Conservation (phyloP, 2,888 invertebrate genomes). For the Dryobota labecula region DNA sequence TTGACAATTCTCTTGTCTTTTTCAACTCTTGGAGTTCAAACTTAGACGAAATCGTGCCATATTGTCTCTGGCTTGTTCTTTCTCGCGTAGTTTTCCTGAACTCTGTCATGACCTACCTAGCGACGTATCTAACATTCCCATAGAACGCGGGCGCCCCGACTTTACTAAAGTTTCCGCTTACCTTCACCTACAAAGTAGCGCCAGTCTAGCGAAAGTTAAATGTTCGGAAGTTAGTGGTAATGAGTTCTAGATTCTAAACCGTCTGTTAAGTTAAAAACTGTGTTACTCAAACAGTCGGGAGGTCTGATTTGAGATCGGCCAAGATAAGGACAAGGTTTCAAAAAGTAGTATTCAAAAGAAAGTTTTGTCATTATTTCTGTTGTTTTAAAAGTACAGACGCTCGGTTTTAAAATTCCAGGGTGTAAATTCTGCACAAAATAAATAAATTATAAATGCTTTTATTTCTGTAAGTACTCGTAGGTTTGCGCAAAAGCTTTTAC, state of each 20-base stretch:
- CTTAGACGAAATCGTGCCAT: too few relatives aligned
- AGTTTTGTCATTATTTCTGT: not conserved
- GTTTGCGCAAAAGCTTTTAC: too few relatives aligned
- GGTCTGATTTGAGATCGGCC: not conserved
- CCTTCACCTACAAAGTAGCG: not conserved
- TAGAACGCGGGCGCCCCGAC: not conserved
- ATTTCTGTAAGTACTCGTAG: too few relatives aligned
- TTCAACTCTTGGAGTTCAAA: too few relatives aligned
- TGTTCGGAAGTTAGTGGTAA: constrained; percentile 2
- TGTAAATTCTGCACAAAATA: too few relatives aligned
- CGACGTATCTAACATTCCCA: not conserved
- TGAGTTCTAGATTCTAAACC: not conserved
- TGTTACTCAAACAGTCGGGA: too few relatives aligned
- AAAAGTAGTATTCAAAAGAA: not conserved
- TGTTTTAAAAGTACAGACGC: not conserved
- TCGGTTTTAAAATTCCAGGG: not conserved
- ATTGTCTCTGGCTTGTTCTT: not conserved
- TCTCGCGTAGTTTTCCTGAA: not conserved
- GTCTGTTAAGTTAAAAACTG: not conserved
- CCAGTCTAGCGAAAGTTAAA: not conserved
- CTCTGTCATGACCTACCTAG: too few relatives aligned
- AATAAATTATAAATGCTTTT: too few relatives aligned
- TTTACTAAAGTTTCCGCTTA: not conserved
- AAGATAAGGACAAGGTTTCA: not conserved
- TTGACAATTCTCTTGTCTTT: too few relatives aligned